Evolutionary conservation across 1,140 invertebrate genomes (phyloP), one percentile per base, ranked within the genome.

Genomic region (Sminthurides bifidus): DNA sequence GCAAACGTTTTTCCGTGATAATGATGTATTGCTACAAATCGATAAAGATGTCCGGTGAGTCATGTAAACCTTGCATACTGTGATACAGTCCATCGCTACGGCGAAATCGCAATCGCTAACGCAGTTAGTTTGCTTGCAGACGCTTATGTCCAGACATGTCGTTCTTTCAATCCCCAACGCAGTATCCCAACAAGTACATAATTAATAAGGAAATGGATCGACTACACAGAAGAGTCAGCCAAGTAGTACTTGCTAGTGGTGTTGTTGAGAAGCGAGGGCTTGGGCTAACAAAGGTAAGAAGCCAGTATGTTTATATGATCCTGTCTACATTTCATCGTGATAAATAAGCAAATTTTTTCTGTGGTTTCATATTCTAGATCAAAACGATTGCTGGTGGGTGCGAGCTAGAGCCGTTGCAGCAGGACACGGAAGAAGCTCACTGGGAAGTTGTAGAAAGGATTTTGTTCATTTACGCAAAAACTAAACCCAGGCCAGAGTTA

Each of bases 371-470:
- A 21, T 8, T 17, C n/a, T 41, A 8, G n/a, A n/a, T 41, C n/a
- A 41, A 41, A 17, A 41, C 17, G 6, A 41, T 10, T 10, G 33
- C 33, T n/a, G 38, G 38, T 17, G 38, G 38, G 10, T 49, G 46
- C 35, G 46, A 49, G 29, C 21, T 49, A 19, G 46, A 49, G 29
- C 46, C 46, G 19, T 49, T 49, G 21, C 46, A 49, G 21, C 38
- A 44, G 15, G 38, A 45, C 19, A 6, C 21, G 15, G 48, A 29
- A 4, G 88, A 93, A 71, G 87, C 87, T 1, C 88, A 93, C 67
- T 92, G 89, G 93, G 93, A 98, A 74, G 92, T 98, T 8, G 85
- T 97, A 0, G 92, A 98, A 70, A 75, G 95, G 63, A 92, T 98
- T 68, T 74, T 98, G 24, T 98, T 98, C 70, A 76, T 98, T 3